Base-by-base conservation (phyloP, 1,140 invertebrate species). In the Diploscapter pachys region DNA sequence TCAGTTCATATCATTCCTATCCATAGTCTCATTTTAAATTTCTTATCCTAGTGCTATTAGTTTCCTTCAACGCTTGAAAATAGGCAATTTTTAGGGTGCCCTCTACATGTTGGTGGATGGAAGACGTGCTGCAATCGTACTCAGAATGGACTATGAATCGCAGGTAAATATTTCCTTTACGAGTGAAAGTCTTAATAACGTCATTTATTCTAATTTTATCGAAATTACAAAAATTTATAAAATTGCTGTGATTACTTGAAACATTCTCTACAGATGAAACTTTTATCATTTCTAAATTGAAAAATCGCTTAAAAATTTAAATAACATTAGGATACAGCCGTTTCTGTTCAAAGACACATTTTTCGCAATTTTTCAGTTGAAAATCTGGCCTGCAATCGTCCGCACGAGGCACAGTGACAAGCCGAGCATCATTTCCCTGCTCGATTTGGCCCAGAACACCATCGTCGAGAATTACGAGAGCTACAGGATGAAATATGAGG, bases 111-210 rank as follows among this genome's bases (percentile, higher is more conserved):
- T 59, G 9, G 31, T 31, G 31, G 9, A 31, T 31, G 9, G 57
- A 59, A 59, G 57, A 31, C 57, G 57, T 50, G 87, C 87, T 0
- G 90, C 90, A 2, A 85, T 93, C 5, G 85, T 91, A 3, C 89
- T 90, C 5, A 90, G 90, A 80, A 90, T 90, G 72, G 90, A 93
- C 85, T 96, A 93, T 93, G 87, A 90, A 2, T 87, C 91, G 3
- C 87, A 94, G 3, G 84, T 86, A 48, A 85, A 88, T 31, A 31
- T 31, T 31, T 31, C 31, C 31, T 31, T 31, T 31, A 31, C 1
- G 31, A 31, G 31, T 31, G 31, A 31, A 31, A 31, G 31, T 31
- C 31, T 31, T 31, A 31, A 31, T 31, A 31, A 31, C 31, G 31
- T 31, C 0, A 31, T 31, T 31, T 31, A 31, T 31, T 31, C 31